Base-by-base conservation (phyloP, 2,888 invertebrate genomes). In the Hyles lineata region DNA sequence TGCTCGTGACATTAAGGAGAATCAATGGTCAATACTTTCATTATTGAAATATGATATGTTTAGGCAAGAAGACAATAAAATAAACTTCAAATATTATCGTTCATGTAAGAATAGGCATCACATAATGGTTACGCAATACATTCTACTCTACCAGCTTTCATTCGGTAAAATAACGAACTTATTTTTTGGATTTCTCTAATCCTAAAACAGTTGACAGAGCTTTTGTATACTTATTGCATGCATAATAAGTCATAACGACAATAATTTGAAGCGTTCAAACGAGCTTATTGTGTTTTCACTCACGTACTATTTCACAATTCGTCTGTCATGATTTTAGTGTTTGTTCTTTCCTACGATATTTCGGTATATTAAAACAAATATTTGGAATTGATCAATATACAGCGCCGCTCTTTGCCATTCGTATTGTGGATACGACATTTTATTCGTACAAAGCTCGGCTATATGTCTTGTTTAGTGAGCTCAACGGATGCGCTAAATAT, bases 281-380 rank as follows among this genome's bases (percentile, higher is more conserved):
- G 82, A 84, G 81, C 80, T 78, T 82, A 88, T 89, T 89, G 86
- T 89, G 85, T 89, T 89, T 89, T 89, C 88, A 87, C 88, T 89
- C 88, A 87, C 89, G 89, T 86, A 81, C 73, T 83, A 81, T 90
- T 87, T 82, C 88, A 77, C 81, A 87, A 87, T 80, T 71, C 75
- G 76, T 82, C 77, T 79, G 80, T 83, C 83, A 79, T 80, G 79
- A 81, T 79, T 80, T 76, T 74, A 73, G 73, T 73, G 76, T 74
- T 76, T 75, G 70, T 73, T 76, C 76, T 77, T 80, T 76, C 74
- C 72, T 70, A 77, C 74, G 63, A 73, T 76, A 74, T 77, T 74
- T 62, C 71, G 72, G 74, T 73, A 73, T 75, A 74, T 58, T 73
- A 52, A 55, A 50, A 72, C 23, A 70, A 70, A 73, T 63, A 71